These are phyloP conservation scores for Pelosia muscerda DNA, from an alignment of 2,888 invertebrate species.

Conservation along the genomic window DNA sequence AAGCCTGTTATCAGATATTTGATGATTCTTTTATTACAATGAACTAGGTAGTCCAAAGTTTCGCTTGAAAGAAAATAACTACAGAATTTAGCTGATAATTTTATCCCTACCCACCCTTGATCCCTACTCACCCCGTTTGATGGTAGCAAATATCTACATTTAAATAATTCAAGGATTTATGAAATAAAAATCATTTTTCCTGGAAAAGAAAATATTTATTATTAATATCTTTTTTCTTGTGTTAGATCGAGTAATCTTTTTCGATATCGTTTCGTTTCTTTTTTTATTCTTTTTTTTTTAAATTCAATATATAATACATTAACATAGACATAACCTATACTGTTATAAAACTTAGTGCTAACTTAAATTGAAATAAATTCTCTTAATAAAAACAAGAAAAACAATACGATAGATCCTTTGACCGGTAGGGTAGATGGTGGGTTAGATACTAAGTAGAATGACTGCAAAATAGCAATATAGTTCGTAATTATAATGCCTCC, in stretches of 20 bases:
- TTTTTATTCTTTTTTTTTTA: constrained; percentile 20
- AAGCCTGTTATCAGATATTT: no score
- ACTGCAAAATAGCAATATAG: constrained; percentile 6
- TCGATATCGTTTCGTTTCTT: constrained; percentile 45
- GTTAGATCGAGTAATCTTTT: constrained; percentile 58
- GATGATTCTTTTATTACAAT: no score
- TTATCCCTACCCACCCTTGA: no score
- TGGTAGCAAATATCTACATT: no score
- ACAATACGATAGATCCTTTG: constrained; percentile 65
- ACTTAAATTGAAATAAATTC: constrained; percentile 55
- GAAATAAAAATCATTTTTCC: constrained; percentile 68
- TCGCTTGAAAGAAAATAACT: no score
- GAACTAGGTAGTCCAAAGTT: no score
- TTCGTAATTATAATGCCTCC: constrained; percentile 11
- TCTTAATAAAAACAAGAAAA: constrained; percentile 58
- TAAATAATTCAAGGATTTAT: neutral
- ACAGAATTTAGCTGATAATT: no score
- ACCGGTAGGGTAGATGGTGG: constrained; percentile 75
- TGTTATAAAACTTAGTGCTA: constrained; percentile 7
- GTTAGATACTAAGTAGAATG: constrained; percentile 46
- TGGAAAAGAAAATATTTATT: constrained; percentile 75
- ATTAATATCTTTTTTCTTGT: constrained; percentile 57
- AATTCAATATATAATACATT: constrained; percentile 18
- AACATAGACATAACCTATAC: constrained; percentile 13
- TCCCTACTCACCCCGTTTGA: no score